phyloP scores from a whole-genome alignment of 2,113 vertebrate species.

The Gopherus evgoodei region DNA sequence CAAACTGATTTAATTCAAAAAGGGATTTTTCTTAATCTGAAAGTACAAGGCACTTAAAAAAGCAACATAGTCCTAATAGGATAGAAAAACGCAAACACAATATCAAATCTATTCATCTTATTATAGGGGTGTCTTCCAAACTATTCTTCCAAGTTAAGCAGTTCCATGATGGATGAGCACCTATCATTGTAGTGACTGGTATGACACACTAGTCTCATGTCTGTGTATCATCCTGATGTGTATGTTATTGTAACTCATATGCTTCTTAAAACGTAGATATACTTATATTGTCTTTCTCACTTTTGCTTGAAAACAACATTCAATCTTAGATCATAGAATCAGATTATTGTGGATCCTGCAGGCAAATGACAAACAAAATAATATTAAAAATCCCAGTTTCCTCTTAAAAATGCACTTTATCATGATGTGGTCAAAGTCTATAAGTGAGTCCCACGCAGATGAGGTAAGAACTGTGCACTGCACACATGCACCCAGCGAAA shows the following conservation, averaged over 20 bases:
- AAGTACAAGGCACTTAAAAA: background rate
- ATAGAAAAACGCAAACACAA: background rate
- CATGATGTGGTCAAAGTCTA: background rate
- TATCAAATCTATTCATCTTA: background rate
- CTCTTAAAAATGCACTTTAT: background rate
- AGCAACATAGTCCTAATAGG: background rate
- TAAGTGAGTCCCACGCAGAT: background rate
- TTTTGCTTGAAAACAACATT: slow-evolving; percentile 19
- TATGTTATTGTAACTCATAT: background rate
- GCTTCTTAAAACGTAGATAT: rapidly evolving
- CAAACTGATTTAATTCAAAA: background rate
- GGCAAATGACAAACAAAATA: background rate
- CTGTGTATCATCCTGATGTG: background rate
- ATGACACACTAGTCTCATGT: background rate
- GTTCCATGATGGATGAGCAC: background rate
- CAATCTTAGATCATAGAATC: background rate
- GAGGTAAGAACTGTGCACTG: background rate
- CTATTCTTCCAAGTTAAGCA: slow-evolving; percentile 1
- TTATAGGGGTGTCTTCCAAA: background rate
- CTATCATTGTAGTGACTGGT: background rate
- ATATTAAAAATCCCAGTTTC: background rate
- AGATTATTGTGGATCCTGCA: background rate
- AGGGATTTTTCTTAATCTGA: background rate
- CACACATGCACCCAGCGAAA: background rate
- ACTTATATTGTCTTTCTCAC: background rate